Evolutionary conservation across 2,113 vertebrate genomes (phyloP), one percentile per base, ranked within the genome.

Genomic region (Echinops telfairi): DNA sequence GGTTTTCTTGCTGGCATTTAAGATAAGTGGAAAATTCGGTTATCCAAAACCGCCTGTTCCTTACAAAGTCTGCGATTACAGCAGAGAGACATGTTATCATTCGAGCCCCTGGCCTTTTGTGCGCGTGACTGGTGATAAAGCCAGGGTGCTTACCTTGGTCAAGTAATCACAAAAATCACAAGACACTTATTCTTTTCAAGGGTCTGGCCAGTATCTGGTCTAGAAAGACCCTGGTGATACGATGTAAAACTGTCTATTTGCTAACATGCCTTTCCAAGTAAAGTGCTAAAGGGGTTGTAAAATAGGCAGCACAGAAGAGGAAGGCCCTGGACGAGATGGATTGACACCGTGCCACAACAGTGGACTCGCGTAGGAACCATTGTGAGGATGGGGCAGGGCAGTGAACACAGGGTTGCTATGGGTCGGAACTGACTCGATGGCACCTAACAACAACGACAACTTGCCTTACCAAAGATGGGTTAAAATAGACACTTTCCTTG

Each of bases 1-100:
- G 78, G 3, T 62, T 25, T 91, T 92, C 47, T 75, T 66, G 40
- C 25, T 93, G 80, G 43, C 62, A 12, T 70, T 83, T 89, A 6
- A 77, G 71, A 80, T 88, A 88, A 66, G 79, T 64, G 76, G 76
- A 75, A 95, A 90, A 66, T 71, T 88, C 75, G 68, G 68, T 94
- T 92, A 83, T 88, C 83, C 25, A 7, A 83, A 92, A 83, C 4
- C 17, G 29, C 27, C 64, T 71, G 9, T 76, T 90, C n/a, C 68
- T 92, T 29, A 43, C 23, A 79, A 20, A 60, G 71, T n/a, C 70
- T 62, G 70, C 79, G n/a, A 84, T 80, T 77, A 22, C 9, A 40
- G 58, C 76, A 25, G 20, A 79, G 17, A 79, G 25, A 27, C 33
- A 76, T 53, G 10, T 83, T 75, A 79, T 89, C 82, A 38, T 19